Conservation (phyloP, 2,113 vertebrate species). For the Odobenus rosmarus region DNA sequence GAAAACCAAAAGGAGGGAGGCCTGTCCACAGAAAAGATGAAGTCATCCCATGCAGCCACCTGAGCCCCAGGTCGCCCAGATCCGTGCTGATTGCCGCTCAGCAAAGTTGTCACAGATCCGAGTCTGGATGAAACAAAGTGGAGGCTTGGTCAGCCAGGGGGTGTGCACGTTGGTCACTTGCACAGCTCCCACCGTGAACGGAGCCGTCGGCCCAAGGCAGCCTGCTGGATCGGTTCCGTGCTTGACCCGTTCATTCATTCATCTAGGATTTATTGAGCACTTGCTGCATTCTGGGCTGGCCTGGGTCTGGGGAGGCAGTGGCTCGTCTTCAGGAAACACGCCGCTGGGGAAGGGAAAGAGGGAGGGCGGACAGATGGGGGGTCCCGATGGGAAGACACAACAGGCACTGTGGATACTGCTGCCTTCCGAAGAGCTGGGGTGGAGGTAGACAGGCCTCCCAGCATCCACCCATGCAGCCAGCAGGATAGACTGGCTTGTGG, state of each 20-base stretch:
- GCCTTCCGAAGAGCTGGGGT: neutral
- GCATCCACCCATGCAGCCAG: neutral
- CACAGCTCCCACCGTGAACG: neutral
- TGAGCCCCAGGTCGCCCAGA: neutral
- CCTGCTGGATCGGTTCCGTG: fast-evolving
- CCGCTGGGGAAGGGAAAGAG: neutral
- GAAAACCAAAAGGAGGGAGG: neutral
- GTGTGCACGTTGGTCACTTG: fast-evolving
- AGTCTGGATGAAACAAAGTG: neutral
- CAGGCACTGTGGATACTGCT: neutral
- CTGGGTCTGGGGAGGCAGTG: neutral
- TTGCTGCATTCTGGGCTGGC: neutral
- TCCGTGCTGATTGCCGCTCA: fast-evolving
- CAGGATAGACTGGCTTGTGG: neutral
- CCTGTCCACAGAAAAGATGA: neutral
- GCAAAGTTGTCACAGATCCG: neutral
- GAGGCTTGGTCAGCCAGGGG: neutral
- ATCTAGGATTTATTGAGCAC: fast-evolving
- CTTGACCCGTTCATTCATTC: fast-evolving
- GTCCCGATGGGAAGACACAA: neutral
- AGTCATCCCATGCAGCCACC: fast-evolving
- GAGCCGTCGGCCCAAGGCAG: neutral
- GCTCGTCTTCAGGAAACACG: fast-evolving
- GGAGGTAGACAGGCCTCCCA: neutral
- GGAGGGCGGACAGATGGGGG: too few relatives aligned